Evolutionary conservation across 2,113 vertebrate species (phyloP).

Genomic region (Sapajus apella): DNA sequence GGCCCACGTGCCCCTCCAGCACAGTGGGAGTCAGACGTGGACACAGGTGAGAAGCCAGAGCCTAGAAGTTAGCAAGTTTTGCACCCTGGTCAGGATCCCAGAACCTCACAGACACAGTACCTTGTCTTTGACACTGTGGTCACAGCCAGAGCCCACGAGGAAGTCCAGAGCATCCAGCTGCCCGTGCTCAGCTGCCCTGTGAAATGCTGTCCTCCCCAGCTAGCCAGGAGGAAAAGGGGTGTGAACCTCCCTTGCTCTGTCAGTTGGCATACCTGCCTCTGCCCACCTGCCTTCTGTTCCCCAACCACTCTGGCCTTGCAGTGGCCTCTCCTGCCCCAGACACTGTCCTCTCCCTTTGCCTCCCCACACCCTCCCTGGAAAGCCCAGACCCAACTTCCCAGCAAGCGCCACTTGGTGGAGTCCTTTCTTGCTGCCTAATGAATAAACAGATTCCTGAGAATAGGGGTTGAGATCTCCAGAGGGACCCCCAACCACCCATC

Average conservation of each 20-base stretch:
- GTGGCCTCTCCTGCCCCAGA: not conserved
- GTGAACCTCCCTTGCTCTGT: not conserved
- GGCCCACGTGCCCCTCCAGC: not conserved
- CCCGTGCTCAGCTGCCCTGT: slow-evolving; percentile 89
- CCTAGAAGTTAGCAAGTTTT: not conserved
- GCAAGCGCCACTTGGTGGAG: not conserved
- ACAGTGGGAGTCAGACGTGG: not conserved
- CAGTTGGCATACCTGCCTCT: not conserved
- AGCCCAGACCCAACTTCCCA: not conserved
- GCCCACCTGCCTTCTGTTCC: not conserved
- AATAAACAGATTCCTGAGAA: not conserved
- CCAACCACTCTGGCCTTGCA: not conserved
- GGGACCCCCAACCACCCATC: not conserved
- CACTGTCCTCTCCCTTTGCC: too few relatives aligned
- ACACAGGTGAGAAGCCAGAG: not conserved
- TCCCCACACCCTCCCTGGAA: not conserved
- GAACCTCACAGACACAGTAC: slow-evolving; percentile 67
- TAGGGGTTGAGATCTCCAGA: not conserved
- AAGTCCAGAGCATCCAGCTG: slow-evolving; percentile 89
- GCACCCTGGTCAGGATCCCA: not conserved
- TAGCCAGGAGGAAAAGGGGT: slow-evolving; percentile 13
- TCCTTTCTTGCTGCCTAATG: not conserved
- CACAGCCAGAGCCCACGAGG: slow-evolving; percentile 89
- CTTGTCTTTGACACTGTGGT: slow-evolving; percentile 90
- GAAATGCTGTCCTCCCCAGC: slow-evolving; percentile 90